Evolutionary conservation across 2,797 vertebrate species (phyloP), one percentile per base, ranked within the genome.

Genomic region (Amazona finschi): DNA sequence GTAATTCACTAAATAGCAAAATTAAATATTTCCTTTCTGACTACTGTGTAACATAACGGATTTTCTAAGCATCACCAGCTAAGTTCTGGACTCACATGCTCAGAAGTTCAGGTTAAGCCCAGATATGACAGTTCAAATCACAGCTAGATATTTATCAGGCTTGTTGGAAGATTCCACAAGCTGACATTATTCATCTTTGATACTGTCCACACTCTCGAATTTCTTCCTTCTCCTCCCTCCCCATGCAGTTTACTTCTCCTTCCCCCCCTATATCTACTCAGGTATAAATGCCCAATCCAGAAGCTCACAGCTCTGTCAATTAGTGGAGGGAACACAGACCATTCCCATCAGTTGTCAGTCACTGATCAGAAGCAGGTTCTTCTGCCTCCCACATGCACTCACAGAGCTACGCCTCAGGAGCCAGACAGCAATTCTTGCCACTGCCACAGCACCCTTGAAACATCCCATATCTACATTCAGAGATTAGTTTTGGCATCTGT

Each of bases 321-420:
- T 21, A 61, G 14, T 3, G 6, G 21, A 58, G 15, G 5, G 33
- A 55, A 58, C 33, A 21, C 0, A 1, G 49, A 36, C 43, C 46
- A 15, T 39, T 75, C 18, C 17, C 2, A 0, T 16, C 33, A 58
- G 43, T 33, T 62, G 15, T 61, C 33, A 27, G 36, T 73, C 74
- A 38, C n/a, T 22, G 46, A 49, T 13, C 30, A 73, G 30, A 44
- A 83, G 49, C 8, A 33, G 25, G 24, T 7, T 52, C 8, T 55
- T n/a, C 43, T 5, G 25, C 14, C 47, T 36, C 12, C 27, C 28
- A 3, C 0, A 0, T 27, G 44, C 31, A 14, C 57, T 12, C 28
- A 53, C 72, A 50, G 38, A 44, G 17, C 41, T 62, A 33, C 2
- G 27, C 24, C 43, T 15, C 28, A 69, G 12, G 30, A 71, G 12